Evolutionary conservation across 2,888 invertebrate species (phyloP).

Genomic region (Sinopyrophorus schimmeli): DNA sequence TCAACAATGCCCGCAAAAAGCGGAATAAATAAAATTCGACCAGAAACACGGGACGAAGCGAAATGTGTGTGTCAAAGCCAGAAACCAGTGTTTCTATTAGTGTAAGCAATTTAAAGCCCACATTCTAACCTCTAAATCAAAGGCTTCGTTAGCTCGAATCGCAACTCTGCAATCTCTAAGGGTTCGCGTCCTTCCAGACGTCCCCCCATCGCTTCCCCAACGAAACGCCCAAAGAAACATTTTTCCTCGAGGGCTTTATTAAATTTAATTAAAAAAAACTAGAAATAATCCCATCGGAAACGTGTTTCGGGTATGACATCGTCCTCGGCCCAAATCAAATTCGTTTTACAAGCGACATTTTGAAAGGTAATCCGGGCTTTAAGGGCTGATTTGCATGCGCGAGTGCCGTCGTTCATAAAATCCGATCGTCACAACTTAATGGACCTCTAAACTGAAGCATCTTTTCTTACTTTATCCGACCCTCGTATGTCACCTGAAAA

Average conservation of each 20-base stretch:
- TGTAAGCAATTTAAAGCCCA: conserved; percentile 19
- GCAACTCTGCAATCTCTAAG: conserved; percentile 30
- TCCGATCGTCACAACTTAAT: conserved; percentile 18
- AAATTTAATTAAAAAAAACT: no score
- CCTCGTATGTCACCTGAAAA: conserved; percentile 16
- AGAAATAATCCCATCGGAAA: no score
- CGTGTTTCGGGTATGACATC: conserved; percentile 16
- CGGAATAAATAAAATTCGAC: no score
- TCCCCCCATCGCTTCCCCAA: no score
- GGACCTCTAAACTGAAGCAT: conserved; percentile 11
- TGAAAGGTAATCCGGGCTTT: conserved; percentile 20
- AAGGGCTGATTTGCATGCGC: conserved; percentile 17
- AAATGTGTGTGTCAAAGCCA: no score
- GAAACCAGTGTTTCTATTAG: conserved; percentile 4
- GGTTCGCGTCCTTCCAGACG: conserved; percentile 20
- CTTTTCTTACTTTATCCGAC: conserved; percentile 8
- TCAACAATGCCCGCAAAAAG: no score
- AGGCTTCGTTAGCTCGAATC: conserved; percentile 29
- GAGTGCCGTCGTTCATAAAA: conserved; percentile 16
- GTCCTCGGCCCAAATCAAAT: conserved; percentile 13
- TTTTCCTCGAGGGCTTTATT: no score
- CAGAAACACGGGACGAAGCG: no score
- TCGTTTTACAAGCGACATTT: conserved; percentile 15
- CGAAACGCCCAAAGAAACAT: no score
- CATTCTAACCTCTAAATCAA: conserved; percentile 28